Base-by-base conservation (phyloP, 2,888 invertebrate species). In the Thecocarcelia acutangulata region DNA sequence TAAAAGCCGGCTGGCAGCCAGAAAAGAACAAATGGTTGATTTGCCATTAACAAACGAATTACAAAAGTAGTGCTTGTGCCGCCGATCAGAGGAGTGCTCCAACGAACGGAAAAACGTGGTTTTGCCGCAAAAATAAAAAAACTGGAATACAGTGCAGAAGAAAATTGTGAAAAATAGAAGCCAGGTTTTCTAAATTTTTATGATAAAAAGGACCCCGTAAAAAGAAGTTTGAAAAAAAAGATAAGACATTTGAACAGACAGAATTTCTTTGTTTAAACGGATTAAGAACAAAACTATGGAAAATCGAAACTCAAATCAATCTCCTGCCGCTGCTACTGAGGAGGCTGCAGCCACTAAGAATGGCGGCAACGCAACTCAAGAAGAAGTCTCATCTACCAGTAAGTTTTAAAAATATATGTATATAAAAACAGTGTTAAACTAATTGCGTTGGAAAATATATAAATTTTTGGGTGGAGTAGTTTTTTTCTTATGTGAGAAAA, bases 331-430 rank as follows among this genome's bases (percentile, higher is more conserved):
- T 56, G 68, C 78, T 63, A 77, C 72, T 74, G 74, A 86, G 84
- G 87, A 87, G 84, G 85, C 86, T 83, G 86, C 86, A 85, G 87
- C 87, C 86, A 87, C 85, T 66, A 87, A 85, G 85, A 87, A 87
- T 83, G 87, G 87, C 84, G 86, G 87, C 84, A 86, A 83, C 85
- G 87, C 89, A 85, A 85, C 88, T 85, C 87, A 87, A 85, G 90
- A 87, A 85, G 90, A 90, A 88, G 90, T 90, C 85, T 88, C 90
- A 74, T 90, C 90, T 85, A 90, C 90, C 86, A 90, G 90, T 90
- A 89, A 90, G 90, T 89, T 70, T 63, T 54, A 59, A 48, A 44
- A 46, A n/a, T n/a, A n/a, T n/a, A n/a, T n/a, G n/a, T n/a, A n/a
- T n/a, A n/a, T n/a, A n/a, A n/a, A n/a, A n/a, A n/a, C n/a, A n/a